Base-by-base conservation (phyloP, 1,140 invertebrate species). In the Spodoptera litura region DNA sequence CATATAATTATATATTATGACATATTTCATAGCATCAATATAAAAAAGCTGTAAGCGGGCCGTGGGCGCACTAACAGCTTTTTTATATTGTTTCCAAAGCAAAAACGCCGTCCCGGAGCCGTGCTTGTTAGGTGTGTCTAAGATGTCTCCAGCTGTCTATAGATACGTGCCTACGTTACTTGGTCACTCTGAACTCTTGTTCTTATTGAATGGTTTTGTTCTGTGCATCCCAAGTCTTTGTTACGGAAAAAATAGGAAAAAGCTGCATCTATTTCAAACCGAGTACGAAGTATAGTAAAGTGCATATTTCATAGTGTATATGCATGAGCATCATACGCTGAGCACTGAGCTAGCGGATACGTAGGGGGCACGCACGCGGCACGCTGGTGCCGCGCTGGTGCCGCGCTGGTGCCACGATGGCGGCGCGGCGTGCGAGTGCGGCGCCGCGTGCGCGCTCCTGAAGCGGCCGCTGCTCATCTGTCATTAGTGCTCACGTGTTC, bases 401-500 rank as follows among this genome's bases (percentile, higher is more conserved):
- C 6, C 38, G 9, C 38, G 38, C 38, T 44, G 9, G 38, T 9
- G 38, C 5, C 38, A 38, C 38, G 38, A 3, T 38, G 38, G 38
- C 38, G 38, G 6, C 38, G 38, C 4, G 6, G 38, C 38, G 31
- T 4, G 31, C 31, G 31, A 4, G 31, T 2, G 31, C 15, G 61
- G 35, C 20, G 76, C 64, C 35, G 64, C 49, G 53, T 35, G 53
- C 73, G 27, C 9, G 38, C 38, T 44, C 31, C 31, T 44, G 53
- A 71, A 20, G 38, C 55, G 44, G 27, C 53, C 53, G 12, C 58
- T 15, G 12, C 58, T 35, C 55, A 27, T 25, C 13, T 55, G 49
- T 11, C 35, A 10, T 2, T 1, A 13, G 71, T 52, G 79, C 77
- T 87, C 77, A 87, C 81, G 20, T 66, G 78, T 87, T 59, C 72